These are phyloP conservation scores for Xestia rhomboidea DNA, from an alignment of 2,888 invertebrate genomes.

Conservation along the genomic window DNA sequence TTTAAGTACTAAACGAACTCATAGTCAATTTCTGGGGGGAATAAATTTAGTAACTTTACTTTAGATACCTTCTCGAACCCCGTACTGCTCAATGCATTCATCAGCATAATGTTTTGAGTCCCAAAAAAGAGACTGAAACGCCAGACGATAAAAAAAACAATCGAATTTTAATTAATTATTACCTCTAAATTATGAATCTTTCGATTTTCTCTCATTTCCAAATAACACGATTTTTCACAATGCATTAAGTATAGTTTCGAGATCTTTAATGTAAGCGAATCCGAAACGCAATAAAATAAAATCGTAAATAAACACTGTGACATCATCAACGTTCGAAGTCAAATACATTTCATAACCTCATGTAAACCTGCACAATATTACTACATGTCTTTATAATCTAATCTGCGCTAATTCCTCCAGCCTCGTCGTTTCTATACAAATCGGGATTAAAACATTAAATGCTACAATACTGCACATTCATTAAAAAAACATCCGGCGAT, in stretches of 20 bases:
- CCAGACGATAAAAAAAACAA: too few species aligned
- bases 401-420: conserved; percentile 39
- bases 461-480: neutral
- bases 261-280: neutral
- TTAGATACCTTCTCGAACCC: too few species aligned
- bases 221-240: neutral
- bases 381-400: conserved; percentile 45
- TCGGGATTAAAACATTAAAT: conserved; percentile 54
- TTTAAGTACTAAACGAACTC: too few species aligned
- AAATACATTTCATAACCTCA: conserved; percentile 5
- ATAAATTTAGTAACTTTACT: too few species aligned
- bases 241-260: neutral
- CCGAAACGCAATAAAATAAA: neutral
- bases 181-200: too few species aligned
- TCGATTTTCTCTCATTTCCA: too few species aligned
- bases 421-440: neutral
- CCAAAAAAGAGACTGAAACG: too few species aligned
- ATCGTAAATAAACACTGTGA: neutral
- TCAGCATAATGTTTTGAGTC: too few species aligned
- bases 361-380: neutral
- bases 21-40: too few species aligned
- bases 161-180: too few species aligned
- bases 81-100: too few species aligned
- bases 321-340: conserved; percentile 8
- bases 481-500: conserved; percentile 13